Base-by-base conservation (phyloP, 2,888 invertebrate genomes). In the Epinotia brunnichana region DNA sequence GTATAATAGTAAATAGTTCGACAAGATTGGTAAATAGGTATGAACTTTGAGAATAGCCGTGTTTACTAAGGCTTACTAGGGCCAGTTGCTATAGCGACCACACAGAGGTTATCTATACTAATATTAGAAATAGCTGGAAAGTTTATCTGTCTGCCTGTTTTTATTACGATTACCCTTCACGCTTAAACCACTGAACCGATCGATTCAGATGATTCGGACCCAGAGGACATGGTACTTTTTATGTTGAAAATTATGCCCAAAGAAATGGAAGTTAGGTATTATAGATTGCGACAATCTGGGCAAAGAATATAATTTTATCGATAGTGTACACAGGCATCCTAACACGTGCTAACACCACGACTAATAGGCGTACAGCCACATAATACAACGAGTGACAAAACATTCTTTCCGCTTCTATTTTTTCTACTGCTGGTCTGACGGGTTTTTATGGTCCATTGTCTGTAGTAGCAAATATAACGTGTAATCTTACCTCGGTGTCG, bases 361-460 rank as follows among this genome's bases (percentile, higher is more conserved):
- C 44, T 44, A 61, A 61, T 67, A 48, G 15, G 29, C 71, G 54
- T 64, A 60, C 29, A 48, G 63, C 24, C n/a, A 53, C 60, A 70
- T 68, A 72, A 56, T 70, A 59, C 51, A 19, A 41, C 54, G 53
- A 60, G 67, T 72, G 67, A 72, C 63, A 69, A 73, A 59, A 73
- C 68, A 69, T 73, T 51, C 39, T 57, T 63, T 69, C 63, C 73
- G 68, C 73, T 63, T 21, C 62, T 62, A 39, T 62, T 68, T 73
- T 72, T 72, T 68, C 66, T 61, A 48, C 39, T 39, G 44, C 41
- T 24, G 62, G 57, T 71, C 66, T 63, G 68, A 51, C 62, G 35
- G 53, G 44, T 73, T 73, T 73, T 69, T 72, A 68, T 63, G 62
- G 7, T 69, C 69, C 19, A 73, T 73, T 73, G 68, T 73, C 57